Base-by-base conservation (phyloP, 2,797 vertebrate genomes). In the Arrhamphus sclerolepis region DNA sequence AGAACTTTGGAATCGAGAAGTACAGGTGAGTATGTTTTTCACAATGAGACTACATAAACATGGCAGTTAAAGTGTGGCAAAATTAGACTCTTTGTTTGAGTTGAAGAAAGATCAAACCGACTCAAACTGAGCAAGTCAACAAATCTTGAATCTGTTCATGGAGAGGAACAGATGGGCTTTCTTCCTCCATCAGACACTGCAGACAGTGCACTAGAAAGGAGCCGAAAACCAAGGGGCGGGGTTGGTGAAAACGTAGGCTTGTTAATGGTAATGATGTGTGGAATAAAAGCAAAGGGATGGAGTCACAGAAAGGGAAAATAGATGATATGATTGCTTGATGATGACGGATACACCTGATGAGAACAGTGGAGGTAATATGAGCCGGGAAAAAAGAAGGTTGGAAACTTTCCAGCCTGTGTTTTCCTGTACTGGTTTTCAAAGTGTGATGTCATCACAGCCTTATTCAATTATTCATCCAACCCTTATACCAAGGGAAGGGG, bases 401-500 rank as follows among this genome's bases (percentile, higher is more conserved):
- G 82, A 83, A 81, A 81, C 53, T 81, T 77, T 87, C 83, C 84
- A 86, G 68, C 48, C 60, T 73, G 51, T 68, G 57, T 70, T n/a
- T 70, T 79, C 77, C 77, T 82, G 76, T 52, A 40, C 31, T 75
- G 64, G 74, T 84, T 74, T 76, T 88, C 66, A 55, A 34, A 66
- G 40, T 78, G 80, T 91, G 88, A 92, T 89, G 86, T 91, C 90
- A 92, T 84, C 77, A 70, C 61, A 79, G 84, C 80, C 79, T 81
- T 83, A 85, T 88, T 93, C 46, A 92, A 93, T 92, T 89, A 92
- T 92, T 92, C 73, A 93, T 92, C 62, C 40, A 52, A 73, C 81
- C 77, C 70, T 81, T 68, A 76, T 83, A 48, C 70, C 52, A 59
- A 56, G 43, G 26, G 57, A 60, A 56, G 56, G 62, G 34, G 55